Percentiles rank a stretch among this genome's conserved stretches.
These are phyloP conservation scores for Rhagonycha lutea DNA, from an alignment of 2,888 invertebrate species.

Conservation along the genomic window DNA sequence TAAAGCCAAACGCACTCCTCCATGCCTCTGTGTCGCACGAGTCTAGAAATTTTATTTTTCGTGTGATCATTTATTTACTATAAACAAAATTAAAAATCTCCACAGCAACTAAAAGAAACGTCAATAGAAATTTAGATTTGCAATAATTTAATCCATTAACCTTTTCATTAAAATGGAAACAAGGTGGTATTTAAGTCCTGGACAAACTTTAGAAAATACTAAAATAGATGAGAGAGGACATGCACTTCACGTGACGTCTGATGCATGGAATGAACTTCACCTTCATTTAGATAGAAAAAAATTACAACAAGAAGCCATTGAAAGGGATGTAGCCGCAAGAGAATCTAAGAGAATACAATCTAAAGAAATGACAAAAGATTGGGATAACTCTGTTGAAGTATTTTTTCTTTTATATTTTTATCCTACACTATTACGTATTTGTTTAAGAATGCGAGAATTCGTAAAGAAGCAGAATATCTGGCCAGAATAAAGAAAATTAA, in stretches of 20 bases:
- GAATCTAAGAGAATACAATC: conserved; percentile 53
- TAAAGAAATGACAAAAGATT: conserved; percentile 53
- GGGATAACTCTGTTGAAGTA: conserved; percentile 55
- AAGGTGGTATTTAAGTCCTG: conserved; percentile 46
- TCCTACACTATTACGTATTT: background rate
- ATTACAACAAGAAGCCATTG: conserved; percentile 41
- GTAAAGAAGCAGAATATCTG: conserved; percentile 31
- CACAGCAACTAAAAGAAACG: background rate
- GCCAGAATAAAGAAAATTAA: conserved; percentile 23
- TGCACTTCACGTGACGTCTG: conserved; percentile 45
- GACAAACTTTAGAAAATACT: conserved; percentile 46
- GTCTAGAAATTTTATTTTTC: too few species aligned
- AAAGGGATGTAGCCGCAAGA: conserved; percentile 51
- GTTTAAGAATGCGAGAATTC: conserved; percentile 31
- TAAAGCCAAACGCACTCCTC: too few species aligned
- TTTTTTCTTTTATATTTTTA: background rate
- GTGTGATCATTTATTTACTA: background rate
- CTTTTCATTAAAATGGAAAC: conserved; percentile 43
- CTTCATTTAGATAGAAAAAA: conserved; percentile 47
- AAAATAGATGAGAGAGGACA: conserved; percentile 46
- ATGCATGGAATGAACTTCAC: conserved; percentile 47
- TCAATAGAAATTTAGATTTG: background rate
- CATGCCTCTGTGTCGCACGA: too few species aligned
- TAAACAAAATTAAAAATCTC: background rate
- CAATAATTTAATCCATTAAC: background rate